Evolutionary conservation across 2,888 invertebrate genomes (phyloP).

Genomic region (Cepaea hortensis): DNA sequence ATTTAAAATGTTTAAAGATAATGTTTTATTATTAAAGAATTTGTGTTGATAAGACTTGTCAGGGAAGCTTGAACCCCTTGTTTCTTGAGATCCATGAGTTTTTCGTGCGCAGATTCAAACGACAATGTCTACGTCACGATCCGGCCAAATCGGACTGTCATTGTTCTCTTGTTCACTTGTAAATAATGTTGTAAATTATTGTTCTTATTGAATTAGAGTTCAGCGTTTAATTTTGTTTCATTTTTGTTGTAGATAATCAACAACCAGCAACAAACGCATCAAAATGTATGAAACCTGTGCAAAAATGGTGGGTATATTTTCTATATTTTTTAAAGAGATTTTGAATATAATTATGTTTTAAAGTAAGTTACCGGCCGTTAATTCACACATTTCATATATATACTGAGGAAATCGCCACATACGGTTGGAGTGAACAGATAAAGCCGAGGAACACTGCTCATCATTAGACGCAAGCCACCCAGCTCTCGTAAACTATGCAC

Average conservation of each 20-base stretch:
- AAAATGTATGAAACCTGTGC: conserved; percentile 50
- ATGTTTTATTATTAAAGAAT: background rate
- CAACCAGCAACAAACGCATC: conserved; percentile 8
- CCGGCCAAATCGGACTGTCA: conserved; percentile 20
- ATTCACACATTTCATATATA: too few relatives aligned
- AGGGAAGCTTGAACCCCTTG: background rate
- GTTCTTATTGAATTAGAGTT: conserved; percentile 49
- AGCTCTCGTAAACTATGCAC: too few relatives aligned
- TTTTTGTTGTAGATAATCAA: conserved; percentile 48
- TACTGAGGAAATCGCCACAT: too few relatives aligned
- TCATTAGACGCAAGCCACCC: too few relatives aligned
- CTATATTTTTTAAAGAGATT: background rate
- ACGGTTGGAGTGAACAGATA: too few relatives aligned
- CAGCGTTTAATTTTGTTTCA: conserved; percentile 45
- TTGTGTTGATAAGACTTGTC: background rate
- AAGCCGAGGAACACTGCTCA: too few relatives aligned
- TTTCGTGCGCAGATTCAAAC: conserved; percentile 36
- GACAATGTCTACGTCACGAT: conserved; percentile 2
- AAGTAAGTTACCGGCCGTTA: too few relatives aligned
- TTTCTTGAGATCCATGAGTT: conserved; percentile 15
- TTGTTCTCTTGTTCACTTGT: conserved; percentile 47
- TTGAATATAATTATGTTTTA: too few relatives aligned
- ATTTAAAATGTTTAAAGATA: background rate
- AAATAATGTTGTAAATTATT: conserved; percentile 52
- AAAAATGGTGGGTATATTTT: conserved; percentile 46